phyloP scores from a whole-genome alignment of 1,140 invertebrate species.

The Drosophila nikananu region DNA sequence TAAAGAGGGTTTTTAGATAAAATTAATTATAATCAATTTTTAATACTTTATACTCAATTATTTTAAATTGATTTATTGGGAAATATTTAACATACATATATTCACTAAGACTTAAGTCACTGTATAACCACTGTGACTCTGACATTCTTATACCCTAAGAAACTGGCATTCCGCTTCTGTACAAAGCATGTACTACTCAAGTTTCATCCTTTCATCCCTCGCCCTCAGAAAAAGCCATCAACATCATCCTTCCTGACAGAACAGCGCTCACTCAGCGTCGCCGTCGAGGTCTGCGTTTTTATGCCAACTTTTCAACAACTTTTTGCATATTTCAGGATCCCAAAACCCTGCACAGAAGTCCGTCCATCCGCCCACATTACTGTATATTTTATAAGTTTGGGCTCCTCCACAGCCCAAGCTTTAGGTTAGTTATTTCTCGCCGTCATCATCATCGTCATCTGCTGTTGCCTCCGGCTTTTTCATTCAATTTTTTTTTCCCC shows the following conservation, averaged over 20 bases:
- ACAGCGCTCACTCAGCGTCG: constrained; percentile 18
- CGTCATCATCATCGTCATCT: constrained; percentile 27
- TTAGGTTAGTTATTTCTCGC: constrained; percentile 65
- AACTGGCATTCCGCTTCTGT: neutral
- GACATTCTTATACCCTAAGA: neutral
- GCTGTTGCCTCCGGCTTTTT: constrained; percentile 35
- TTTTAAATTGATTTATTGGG: neutral
- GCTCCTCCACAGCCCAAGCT: constrained; percentile 22
- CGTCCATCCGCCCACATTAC: constrained; percentile 62
- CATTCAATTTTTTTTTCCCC: constrained; percentile 16
- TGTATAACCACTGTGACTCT: neutral
- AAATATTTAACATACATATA: neutral
- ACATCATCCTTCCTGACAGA: constrained; percentile 18
- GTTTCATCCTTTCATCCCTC: constrained; percentile 5
- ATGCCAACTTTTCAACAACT: constrained; percentile 72
- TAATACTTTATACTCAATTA: no score
- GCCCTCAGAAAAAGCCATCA: constrained; percentile 11
- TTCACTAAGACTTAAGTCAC: neutral
- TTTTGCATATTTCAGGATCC: constrained; percentile 68
- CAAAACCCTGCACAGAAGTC: constrained; percentile 12
- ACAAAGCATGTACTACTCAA: constrained; percentile 10
- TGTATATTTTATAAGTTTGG: constrained; percentile 71
- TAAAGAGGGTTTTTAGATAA: neutral
- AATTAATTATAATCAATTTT: no score
- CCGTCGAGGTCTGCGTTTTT: constrained; percentile 51